Percentiles rank a stretch among this genome's conserved stretches.
These are phyloP conservation scores for Odiellus spinosus DNA, from an alignment of 2,888 invertebrate genomes.

Conservation along the genomic window DNA sequence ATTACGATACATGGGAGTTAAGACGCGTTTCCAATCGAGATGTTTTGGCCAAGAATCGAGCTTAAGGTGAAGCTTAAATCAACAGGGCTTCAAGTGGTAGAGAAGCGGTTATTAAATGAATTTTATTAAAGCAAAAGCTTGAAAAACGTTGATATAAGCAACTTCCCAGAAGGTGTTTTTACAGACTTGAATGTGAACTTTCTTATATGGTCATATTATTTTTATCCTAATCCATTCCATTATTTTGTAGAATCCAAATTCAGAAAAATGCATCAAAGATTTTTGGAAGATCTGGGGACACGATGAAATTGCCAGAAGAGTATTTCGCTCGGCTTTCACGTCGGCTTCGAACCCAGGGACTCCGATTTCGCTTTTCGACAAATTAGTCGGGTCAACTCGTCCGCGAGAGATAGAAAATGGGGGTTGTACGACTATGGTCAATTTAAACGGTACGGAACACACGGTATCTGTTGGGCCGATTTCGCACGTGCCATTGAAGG, in stretches of 20 bases:
- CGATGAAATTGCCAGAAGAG: conserved; percentile 19
- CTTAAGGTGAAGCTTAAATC: too few species aligned
- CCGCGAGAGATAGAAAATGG: not conserved
- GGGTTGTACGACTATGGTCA: conserved; percentile 1
- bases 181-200: too few species aligned
- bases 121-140: too few species aligned
- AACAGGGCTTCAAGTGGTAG: too few species aligned
- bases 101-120: too few species aligned
- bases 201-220: too few species aligned
- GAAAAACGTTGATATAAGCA: too few species aligned
- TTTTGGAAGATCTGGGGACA: conserved; percentile 22
- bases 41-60: too few species aligned
- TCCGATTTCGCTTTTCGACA: conserved; percentile 15
- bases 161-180: too few species aligned
- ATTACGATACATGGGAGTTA: too few species aligned
- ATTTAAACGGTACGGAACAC: conserved; percentile 8
- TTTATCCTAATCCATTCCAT: too few species aligned
- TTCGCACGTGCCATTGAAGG: conserved; percentile 20
- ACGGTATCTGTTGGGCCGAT: conserved; percentile 13
- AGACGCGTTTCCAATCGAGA: too few species aligned
- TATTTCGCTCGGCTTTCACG: conserved; percentile 19
- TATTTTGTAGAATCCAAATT: conserved; percentile 18
- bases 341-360: conserved; percentile 12
- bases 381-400: conserved; percentile 3
- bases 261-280: conserved; percentile 15